Evolutionary conservation across 2,888 invertebrate species (phyloP), one percentile per base, ranked within the genome.

Genomic region (Fragum fragum): DNA sequence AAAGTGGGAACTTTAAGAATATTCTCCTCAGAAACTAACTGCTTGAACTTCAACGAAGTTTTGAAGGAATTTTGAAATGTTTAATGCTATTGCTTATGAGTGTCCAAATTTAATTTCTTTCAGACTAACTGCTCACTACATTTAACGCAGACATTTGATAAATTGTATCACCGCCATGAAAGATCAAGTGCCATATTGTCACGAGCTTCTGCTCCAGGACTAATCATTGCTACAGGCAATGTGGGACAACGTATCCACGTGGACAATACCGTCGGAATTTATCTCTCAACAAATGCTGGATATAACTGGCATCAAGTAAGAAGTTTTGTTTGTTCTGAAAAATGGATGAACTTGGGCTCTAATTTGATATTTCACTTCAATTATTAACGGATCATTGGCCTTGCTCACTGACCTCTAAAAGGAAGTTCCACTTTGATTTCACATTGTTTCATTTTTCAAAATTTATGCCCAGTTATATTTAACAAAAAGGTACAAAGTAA

Each of bases 221-320:
- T 98, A 28, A 97, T 98, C 85, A 96, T 98, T 95, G 98, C 97
- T 0, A 97, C 98, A 0, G 98, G 98, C 0, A 97, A 96, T 39
- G 81, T 87, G 32, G 90, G 91, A 7, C 77, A 66, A 7, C 88
- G 75, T 36, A 74, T 92, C 16, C 90, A 88, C 32, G 75, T 81
- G 18, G 79, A 88, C 63, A 85, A 86, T 3, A 87, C 92, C 73
- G 96, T 98, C 1, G 83, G 85, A 1, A 73, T 85, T 2, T 98
- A 96, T 93, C 95, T 98, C 23, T 97, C 97, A 72, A 95, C 96
- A 53, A 97, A 98, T 94, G 98, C 97, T 2, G 98, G 98, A 5
- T 95, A 97, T 3, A 96, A 96, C 0, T 98, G 98, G 98, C 96
- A 96, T 88, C 96, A 97, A 93, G 96, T 97, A 66, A 36, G 70